These are phyloP conservation scores for Campoplex nolae DNA, from an alignment of 2,888 invertebrate species.

Conservation along the genomic window DNA sequence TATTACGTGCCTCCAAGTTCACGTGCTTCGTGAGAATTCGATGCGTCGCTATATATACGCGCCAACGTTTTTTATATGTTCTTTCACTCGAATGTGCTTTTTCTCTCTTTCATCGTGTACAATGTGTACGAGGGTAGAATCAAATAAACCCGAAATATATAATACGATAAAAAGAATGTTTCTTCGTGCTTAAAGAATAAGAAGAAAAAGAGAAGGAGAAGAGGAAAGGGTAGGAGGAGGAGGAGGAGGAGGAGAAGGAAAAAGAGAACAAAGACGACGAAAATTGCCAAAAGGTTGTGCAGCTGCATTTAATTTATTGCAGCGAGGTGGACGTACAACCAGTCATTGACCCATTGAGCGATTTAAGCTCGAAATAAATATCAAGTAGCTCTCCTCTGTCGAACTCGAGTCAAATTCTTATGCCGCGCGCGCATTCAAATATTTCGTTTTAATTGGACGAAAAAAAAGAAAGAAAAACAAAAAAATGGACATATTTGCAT, in stretches of 20 bases:
- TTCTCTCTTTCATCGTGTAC: background rate
- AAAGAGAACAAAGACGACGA: slow-evolving; percentile 3
- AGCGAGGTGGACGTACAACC: slow-evolving; percentile 25
- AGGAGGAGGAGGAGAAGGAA: too few relatives aligned
- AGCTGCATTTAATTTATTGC: slow-evolving; percentile 55
- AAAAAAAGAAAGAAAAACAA: background rate
- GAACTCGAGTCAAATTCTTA: background rate
- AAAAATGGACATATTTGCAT: background rate
- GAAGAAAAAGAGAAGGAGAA: background rate
- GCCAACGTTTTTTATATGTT: background rate
- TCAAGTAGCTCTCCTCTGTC: slow-evolving; percentile 9
- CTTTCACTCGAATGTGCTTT: slow-evolving; percentile 4
- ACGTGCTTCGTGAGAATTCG: slow-evolving; percentile 30
- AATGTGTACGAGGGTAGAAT: slow-evolving; percentile 11
- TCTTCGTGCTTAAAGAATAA: slow-evolving; percentile 18
- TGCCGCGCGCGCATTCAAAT: background rate
- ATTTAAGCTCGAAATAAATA: slow-evolving; percentile 22
- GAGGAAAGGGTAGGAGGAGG: too few relatives aligned
- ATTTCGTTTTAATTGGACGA: background rate
- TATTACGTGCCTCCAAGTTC: slow-evolving; percentile 38
- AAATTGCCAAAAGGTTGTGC: slow-evolving; percentile 27
- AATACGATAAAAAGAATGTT: slow-evolving; percentile 29
- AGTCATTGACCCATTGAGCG: slow-evolving; percentile 50
- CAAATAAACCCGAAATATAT: slow-evolving; percentile 25
- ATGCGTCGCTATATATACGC: background rate